These are phyloP conservation scores for Pyrrhia umbra DNA, from an alignment of 2,888 invertebrate species.

Conservation along the genomic window DNA sequence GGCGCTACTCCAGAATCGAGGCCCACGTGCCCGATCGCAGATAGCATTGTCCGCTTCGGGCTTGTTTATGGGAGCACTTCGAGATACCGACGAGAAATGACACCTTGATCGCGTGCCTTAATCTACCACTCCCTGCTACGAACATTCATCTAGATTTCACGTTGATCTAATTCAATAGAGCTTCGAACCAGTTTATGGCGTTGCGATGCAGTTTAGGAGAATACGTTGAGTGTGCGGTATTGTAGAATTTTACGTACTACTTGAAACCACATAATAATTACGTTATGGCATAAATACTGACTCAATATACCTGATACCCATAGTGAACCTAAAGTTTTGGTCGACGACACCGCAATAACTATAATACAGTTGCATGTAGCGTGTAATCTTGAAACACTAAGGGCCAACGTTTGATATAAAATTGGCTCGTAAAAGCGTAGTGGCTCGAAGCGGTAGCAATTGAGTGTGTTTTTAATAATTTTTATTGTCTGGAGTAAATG, in stretches of 20 bases:
- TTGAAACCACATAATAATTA: not conserved
- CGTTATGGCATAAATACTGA: conserved; percentile 11
- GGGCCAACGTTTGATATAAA: conserved; percentile 54
- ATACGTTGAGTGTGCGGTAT: conserved; percentile 22
- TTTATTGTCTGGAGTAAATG: conserved; percentile 71
- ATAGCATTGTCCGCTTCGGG: conserved; percentile 84
- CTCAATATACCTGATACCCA: conserved; percentile 12
- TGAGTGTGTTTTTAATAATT: conserved; percentile 72
- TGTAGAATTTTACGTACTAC: not conserved
- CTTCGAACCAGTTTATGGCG: conserved; percentile 30
- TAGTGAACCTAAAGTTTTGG: conserved; percentile 27
- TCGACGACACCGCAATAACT: conserved; percentile 30
- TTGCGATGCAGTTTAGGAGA: conserved; percentile 17
- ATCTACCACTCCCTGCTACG: conserved; percentile 67
- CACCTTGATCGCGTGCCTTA: conserved; percentile 78
- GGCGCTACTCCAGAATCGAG: conserved; percentile 87
- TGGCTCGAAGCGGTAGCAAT: conserved; percentile 71
- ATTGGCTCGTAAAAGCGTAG: conserved; percentile 66
- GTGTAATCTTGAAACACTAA: conserved; percentile 61
- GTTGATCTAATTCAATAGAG: conserved; percentile 53
- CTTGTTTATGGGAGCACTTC: conserved; percentile 83
- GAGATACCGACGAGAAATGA: conserved; percentile 80
- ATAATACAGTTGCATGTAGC: conserved; percentile 52
- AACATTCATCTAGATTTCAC: conserved; percentile 58
- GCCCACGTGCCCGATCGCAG: conserved; percentile 86